Evolutionary conservation across 2,113 vertebrate species (phyloP).

Genomic region (Hippocampus comes): DNA sequence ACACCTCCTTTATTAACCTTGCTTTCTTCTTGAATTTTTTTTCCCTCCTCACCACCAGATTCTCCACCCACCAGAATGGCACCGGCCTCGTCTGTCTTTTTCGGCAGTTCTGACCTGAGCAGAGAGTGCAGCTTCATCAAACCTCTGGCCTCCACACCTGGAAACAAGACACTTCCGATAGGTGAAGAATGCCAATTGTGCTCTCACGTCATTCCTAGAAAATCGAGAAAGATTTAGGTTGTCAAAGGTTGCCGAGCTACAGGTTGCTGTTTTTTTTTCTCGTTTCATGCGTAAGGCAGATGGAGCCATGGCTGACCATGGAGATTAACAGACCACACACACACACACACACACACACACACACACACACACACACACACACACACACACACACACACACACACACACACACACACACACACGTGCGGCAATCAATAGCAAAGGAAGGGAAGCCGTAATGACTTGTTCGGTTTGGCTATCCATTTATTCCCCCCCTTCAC

Average conservation of each 20-base stretch:
- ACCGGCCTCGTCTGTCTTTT: slow-evolving; percentile 79
- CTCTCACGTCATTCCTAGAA: neutral
- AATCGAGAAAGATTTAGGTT: neutral
- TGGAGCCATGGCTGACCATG: slow-evolving; percentile 33
- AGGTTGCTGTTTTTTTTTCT: slow-evolving; percentile 21
- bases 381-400: slow-evolving; percentile 19
- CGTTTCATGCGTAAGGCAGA: slow-evolving; percentile 21
- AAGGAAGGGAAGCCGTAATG: slow-evolving; percentile 62
- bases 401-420: slow-evolving; percentile 11
- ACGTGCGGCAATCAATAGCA: slow-evolving; percentile 44
- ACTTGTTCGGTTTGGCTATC: slow-evolving; percentile 59
- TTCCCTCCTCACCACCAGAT: slow-evolving; percentile 69
- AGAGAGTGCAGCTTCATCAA: slow-evolving; percentile 82
- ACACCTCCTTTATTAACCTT: neutral
- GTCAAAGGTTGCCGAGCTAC: slow-evolving; percentile 46
- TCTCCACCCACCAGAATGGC: slow-evolving; percentile 78
- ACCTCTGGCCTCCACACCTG: slow-evolving; percentile 80
- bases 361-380: slow-evolving; percentile 12
- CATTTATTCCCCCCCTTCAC: slow-evolving; percentile 54
- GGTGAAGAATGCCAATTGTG: slow-evolving; percentile 64
- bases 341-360: slow-evolving; percentile 6
- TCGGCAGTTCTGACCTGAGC: slow-evolving; percentile 80
- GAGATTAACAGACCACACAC: slow-evolving; percentile 48
- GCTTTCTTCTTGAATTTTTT: slow-evolving; percentile 8
- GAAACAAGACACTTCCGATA: slow-evolving; percentile 84